Conservation (phyloP, 2,888 invertebrate genomes). For the Geotrupes spiniger region DNA sequence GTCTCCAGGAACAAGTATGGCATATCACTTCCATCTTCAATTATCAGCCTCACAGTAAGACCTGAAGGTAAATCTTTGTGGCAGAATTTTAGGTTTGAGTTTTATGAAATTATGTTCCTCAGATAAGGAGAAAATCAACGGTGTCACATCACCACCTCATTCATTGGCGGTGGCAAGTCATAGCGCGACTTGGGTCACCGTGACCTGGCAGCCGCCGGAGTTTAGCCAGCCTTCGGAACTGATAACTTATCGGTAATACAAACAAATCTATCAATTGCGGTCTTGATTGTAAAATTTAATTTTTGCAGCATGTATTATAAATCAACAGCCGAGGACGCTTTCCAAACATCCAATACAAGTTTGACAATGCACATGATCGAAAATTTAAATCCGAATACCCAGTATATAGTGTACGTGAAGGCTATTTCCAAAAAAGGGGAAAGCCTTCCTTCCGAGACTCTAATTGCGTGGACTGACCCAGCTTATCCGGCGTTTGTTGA, state of each 20-base stretch:
- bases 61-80: slow-evolving; percentile 55
- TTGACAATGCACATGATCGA: slow-evolving; percentile 71
- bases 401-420: slow-evolving; percentile 76
- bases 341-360: slow-evolving; percentile 62
- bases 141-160: slow-evolving; percentile 79
- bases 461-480: slow-evolving; percentile 85
- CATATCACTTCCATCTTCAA: slow-evolving; percentile 76
- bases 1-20: slow-evolving; percentile 75
- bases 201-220: slow-evolving; percentile 83
- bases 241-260: slow-evolving; percentile 67
- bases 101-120: no score
- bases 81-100: no score
- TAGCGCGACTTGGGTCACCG: slow-evolving; percentile 77
- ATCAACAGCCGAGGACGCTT: slow-evolving; percentile 60
- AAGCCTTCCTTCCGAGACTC: slow-evolving; percentile 76
- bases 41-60: slow-evolving; percentile 71
- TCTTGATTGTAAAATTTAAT: slow-evolving; percentile 8
- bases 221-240: slow-evolving; percentile 77
- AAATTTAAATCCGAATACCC: slow-evolving; percentile 73
- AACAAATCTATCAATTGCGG: not conserved
- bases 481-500: slow-evolving; percentile 84
- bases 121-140: slow-evolving; percentile 54
- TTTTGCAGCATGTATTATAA: slow-evolving; percentile 66
- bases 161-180: slow-evolving; percentile 74
- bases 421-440: slow-evolving; percentile 67